A percentile compares a stretch with the other conserved stretches of the same genome.
Conservation (phyloP, 2,888 invertebrate genomes). For the Drosophila stalkeri region DNA sequence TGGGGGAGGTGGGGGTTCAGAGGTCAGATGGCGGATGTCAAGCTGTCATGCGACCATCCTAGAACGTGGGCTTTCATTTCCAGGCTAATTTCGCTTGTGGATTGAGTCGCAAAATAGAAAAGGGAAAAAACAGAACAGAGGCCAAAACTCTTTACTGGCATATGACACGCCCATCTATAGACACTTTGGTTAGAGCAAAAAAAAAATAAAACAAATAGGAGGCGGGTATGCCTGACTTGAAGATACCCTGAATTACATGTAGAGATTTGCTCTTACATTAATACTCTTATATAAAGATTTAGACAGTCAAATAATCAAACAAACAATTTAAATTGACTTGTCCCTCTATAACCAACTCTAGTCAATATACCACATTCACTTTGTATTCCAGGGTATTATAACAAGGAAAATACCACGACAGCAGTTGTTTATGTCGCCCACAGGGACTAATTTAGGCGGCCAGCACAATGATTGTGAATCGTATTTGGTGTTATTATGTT, state of each 20-base stretch:
- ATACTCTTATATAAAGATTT: background rate
- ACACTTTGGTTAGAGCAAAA: background rate
- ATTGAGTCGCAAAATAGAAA: background rate
- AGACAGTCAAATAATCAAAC: background rate
- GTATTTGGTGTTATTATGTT: conserved; percentile 7
- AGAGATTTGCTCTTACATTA: background rate
- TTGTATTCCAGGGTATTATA: background rate
- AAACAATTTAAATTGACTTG: background rate
- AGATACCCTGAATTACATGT: background rate
- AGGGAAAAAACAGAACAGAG: background rate
- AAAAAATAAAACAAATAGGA: background rate
- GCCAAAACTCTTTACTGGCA: conserved; percentile 11
- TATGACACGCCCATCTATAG: conserved; percentile 11
- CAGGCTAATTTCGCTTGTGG: conserved; percentile 8
- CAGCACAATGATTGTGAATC: background rate
- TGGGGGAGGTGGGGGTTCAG: background rate
- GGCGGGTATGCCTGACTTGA: background rate
- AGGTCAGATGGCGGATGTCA: conserved; percentile 17
- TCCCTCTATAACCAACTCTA: background rate
- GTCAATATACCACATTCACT: background rate
- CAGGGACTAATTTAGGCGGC: conserved; percentile 3
- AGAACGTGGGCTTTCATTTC: conserved; percentile 8
- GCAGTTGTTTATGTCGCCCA: conserved; percentile 1
- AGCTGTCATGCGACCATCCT: conserved; percentile 51
- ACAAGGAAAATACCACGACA: conserved; percentile 6